Conservation (phyloP, 2,888 invertebrate species). For the Dynastes hyllus region DNA sequence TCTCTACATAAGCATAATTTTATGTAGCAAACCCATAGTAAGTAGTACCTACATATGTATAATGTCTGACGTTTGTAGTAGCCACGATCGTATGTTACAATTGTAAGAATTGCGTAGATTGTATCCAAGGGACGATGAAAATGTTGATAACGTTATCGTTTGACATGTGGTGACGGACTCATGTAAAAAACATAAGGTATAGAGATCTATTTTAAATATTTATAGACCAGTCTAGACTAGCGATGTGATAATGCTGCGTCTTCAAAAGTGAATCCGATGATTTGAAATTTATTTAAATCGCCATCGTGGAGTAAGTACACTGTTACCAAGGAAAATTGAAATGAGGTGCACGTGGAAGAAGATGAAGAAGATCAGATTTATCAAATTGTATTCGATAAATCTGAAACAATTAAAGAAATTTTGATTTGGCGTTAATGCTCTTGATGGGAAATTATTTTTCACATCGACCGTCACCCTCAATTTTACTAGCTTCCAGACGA, state of each 20-base stretch:
- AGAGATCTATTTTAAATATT: conserved; percentile 30
- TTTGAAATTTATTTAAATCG: conserved; percentile 21
- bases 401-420: no score
- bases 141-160: background rate
- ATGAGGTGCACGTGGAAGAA: background rate
- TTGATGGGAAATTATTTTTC: no score
- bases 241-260: conserved; percentile 10
- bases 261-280: conserved; percentile 11
- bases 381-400: no score
- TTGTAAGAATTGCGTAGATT: background rate
- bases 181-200: conserved; percentile 39
- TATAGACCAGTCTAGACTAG: conserved; percentile 34
- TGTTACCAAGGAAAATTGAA: conserved; percentile 3
- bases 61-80: no score
- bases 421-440: no score
- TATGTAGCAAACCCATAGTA: no score
- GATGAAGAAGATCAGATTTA: background rate
- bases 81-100: background rate
- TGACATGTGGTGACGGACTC: background rate
- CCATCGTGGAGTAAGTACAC: conserved; percentile 9
- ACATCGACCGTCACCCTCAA: no score
- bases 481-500: no score
- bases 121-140: background rate
- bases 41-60: no score
- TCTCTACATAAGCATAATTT: background rate